Evolutionary conservation across 2,113 vertebrate genomes (phyloP).

Genomic region (Electrona antarctica): DNA sequence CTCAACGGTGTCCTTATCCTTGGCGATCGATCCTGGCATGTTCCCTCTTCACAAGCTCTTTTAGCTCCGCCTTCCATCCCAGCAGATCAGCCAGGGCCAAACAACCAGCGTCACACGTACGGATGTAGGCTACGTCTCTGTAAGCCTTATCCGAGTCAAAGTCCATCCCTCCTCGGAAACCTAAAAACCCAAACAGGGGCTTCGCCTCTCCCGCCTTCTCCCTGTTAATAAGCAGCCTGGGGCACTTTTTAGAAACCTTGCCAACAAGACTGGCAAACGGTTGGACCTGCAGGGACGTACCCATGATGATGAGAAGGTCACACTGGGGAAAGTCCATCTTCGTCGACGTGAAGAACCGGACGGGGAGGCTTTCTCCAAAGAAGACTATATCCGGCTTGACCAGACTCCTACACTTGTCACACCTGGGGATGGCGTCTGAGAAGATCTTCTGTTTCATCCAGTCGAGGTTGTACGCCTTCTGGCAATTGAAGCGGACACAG

Average conservation of each 20-base stretch:
- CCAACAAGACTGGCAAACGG: conserved; percentile 89
- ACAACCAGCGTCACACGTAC: conserved; percentile 89
- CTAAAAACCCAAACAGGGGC: conserved; percentile 84
- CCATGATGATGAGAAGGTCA: conserved; percentile 91
- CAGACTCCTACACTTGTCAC: conserved; percentile 85
- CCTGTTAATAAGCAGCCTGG: conserved; percentile 92
- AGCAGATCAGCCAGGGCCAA: conserved; percentile 86
- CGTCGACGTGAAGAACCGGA: conserved; percentile 86
- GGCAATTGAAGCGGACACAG: conserved; percentile 82
- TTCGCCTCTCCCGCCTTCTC: conserved; percentile 89
- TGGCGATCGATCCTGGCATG: conserved; percentile 81
- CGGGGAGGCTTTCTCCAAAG: conserved; percentile 89
- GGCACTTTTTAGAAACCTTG: conserved; percentile 87
- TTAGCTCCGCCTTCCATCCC: conserved; percentile 91
- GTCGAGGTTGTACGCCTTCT: conserved; percentile 79
- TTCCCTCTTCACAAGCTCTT: conserved; percentile 84
- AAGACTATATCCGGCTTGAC: conserved; percentile 97
- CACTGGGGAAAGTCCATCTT: conserved; percentile 87
- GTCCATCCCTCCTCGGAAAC: conserved; percentile 89
- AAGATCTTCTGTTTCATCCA: conserved; percentile 97
- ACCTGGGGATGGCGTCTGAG: conserved; percentile 83
- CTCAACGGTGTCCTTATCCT: conserved; percentile 52
- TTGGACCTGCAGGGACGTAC: conserved; percentile 92
- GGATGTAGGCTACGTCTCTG: conserved; percentile 90
- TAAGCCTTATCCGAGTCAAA: conserved; percentile 94